These are phyloP conservation scores for Anthophora plumipes DNA, from an alignment of 2,888 invertebrate genomes.

Conservation along the genomic window DNA sequence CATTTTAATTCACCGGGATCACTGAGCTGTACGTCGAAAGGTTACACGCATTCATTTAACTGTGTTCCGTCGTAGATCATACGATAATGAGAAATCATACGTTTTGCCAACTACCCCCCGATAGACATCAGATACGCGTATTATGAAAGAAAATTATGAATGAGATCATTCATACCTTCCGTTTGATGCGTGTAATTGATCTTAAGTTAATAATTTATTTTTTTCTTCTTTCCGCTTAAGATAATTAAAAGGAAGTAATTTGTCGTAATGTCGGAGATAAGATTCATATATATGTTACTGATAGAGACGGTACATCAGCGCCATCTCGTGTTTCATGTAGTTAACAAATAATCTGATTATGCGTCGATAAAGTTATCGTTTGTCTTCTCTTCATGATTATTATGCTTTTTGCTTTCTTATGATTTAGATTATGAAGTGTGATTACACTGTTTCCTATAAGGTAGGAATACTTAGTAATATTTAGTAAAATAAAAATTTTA, in stretches of 20 bases:
- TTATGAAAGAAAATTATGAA: slow-evolving; percentile 6
- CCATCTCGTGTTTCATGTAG: slow-evolving; percentile 34
- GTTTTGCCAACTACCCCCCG: slow-evolving; percentile 42
- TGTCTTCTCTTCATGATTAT: background rate
- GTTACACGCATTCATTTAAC: slow-evolving; percentile 15
- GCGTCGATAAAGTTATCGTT: slow-evolving; percentile 46
- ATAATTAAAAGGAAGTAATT: background rate
- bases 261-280: background rate
- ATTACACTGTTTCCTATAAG: background rate
- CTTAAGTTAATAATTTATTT: background rate
- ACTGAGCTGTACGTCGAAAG: slow-evolving; percentile 14
- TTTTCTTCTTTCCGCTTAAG: background rate
- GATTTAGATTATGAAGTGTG: background rate
- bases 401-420: background rate
- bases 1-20: slow-evolving; percentile 36
- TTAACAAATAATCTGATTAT: slow-evolving; percentile 20
- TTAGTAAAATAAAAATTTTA: background rate
- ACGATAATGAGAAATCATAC: slow-evolving; percentile 43
- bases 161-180: slow-evolving; percentile 7
- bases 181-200: background rate
- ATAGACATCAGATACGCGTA: slow-evolving; percentile 6
- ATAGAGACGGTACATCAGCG: slow-evolving; percentile 8
- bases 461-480: background rate
- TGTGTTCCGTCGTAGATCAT: slow-evolving; percentile 21
- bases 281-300: background rate